Percentiles rank a stretch among this genome's conserved stretches.
phyloP scores from a whole-genome alignment of 2,113 vertebrate genomes.

The Oreochromis tanganicae region DNA sequence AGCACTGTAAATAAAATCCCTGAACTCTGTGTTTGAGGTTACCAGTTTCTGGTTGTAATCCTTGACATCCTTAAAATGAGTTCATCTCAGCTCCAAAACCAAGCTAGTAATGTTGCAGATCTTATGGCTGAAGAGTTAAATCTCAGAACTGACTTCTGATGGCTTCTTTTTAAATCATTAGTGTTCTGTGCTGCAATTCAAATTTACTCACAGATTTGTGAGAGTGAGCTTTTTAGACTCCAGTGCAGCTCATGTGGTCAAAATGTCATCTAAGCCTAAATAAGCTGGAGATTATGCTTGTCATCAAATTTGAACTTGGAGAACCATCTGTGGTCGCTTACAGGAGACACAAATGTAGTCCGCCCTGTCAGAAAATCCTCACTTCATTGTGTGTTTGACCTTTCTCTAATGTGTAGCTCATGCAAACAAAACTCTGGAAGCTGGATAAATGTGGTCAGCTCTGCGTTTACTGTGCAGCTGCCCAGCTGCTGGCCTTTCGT shows the following conservation, averaged over 20 bases:
- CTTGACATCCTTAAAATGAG: background rate
- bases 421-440: background rate
- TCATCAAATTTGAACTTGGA: background rate
- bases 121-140: background rate
- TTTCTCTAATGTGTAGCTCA: background rate
- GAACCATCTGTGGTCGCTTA: background rate
- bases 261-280: background rate
- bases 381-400: background rate
- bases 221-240: background rate
- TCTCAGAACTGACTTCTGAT: background rate
- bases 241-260: background rate
- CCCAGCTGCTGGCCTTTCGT: background rate
- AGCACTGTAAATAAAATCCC: background rate
- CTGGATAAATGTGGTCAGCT: background rate
- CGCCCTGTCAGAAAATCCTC: background rate
- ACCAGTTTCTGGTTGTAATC: background rate
- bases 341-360: background rate
- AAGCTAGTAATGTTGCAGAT: background rate
- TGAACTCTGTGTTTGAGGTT: background rate
- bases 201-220: background rate
- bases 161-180: background rate
- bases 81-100: background rate
- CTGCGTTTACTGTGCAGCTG: background rate
- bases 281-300: background rate
- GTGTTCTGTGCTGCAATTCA: background rate